Conservation (phyloP, 2,113 vertebrate species). For the Chionis minor region DNA sequence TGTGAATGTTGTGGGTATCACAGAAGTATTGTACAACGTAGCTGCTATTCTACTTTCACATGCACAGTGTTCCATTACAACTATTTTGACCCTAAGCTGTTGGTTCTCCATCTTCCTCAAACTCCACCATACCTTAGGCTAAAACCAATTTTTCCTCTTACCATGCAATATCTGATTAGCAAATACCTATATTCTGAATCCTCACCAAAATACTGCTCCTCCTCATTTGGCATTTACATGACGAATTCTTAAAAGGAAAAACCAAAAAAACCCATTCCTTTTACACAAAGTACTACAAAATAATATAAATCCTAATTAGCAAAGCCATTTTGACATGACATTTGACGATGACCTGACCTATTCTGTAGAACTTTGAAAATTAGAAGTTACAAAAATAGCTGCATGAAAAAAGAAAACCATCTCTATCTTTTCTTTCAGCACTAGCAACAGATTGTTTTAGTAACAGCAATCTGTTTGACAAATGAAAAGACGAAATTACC, state of each 20-base stretch:
- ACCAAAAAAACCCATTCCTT: rapidly evolving
- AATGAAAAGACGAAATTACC: background rate
- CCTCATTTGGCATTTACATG: background rate
- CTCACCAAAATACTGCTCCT: background rate
- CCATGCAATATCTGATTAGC: background rate
- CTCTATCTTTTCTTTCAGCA: background rate
- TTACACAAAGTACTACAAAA: background rate
- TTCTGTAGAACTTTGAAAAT: background rate
- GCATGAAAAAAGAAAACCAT: background rate
- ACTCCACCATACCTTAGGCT: background rate
- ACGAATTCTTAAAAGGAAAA: background rate
- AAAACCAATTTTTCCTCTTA: background rate
- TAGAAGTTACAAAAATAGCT: background rate
- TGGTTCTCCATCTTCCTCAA: background rate
- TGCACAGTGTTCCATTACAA: background rate
- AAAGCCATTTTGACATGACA: background rate
- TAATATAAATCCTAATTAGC: background rate
- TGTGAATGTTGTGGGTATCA: background rate
- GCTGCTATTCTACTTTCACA: background rate
- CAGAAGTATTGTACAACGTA: background rate
- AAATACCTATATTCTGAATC: background rate
- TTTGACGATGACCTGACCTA: background rate
- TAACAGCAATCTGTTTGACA: conserved; percentile 16
- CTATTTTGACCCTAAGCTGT: background rate
- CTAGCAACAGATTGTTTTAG: conserved; percentile 5